Evolutionary conservation across 1,140 invertebrate genomes (phyloP), one percentile per base, ranked within the genome.

Genomic region (Atta cephalotes): DNA sequence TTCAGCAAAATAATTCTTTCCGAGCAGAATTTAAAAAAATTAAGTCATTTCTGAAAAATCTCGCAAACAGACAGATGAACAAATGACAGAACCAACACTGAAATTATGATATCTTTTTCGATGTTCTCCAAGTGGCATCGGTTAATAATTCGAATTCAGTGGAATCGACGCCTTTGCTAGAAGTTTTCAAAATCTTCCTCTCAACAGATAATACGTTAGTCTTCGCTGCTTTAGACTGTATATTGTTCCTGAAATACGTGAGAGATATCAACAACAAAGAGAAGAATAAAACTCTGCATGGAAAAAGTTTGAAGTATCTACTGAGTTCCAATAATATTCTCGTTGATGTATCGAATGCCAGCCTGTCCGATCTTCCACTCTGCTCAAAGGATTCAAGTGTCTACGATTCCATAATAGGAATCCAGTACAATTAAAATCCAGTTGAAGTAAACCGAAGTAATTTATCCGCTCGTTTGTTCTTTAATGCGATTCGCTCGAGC

Each of bases 261-360:
- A 96, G 96, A 91, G 96, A 96, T 1, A 93, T 95, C 12, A 96
- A 96, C 87, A 88, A 85, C 92, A 80, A 95, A 93, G 84, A 89
- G 91, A 35, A 91, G 90, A 9, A 95, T 94, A 86, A 90, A 88
- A 14, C 88, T 99, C 85, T 98, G 98, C 90, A 96, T 98, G 62
- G 98, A 98, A 91, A 98, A 45, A 45, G 98, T 6, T 94, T 99
- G 2, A 97, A 97, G 86, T 98, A 98, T 90, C 95, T 99, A 16
- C 96, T 98, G 90, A 97, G 97, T 88, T 99, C 98, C 93, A 97
- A 97, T 87, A 96, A 97, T 84, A 99, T 99, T 85, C 95, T 97
- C 97, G 2, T 98, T 98, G 90, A 99, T 99, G 98, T 98, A 98
- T 94, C 97, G 97, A 91, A 99, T 99, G 98, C 98, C 98, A 21